A percentile compares a stretch with the other conserved stretches of the same genome.
Conservation (phyloP, 2,113 vertebrate genomes). For the Dromiciops gliroides region DNA sequence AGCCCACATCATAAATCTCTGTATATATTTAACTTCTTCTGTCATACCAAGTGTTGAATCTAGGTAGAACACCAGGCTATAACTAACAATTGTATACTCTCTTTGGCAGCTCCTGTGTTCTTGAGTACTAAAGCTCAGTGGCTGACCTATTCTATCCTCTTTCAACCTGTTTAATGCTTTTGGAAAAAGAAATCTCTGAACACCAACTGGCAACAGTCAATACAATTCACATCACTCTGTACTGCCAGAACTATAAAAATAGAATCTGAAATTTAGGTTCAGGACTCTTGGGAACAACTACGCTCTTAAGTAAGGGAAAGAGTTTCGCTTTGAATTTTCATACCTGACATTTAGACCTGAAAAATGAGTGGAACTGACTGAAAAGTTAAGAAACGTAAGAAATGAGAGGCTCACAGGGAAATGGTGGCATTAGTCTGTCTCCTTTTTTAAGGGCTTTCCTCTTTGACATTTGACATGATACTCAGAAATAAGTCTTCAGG, state of each 20-base stretch:
- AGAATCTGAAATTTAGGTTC: conserved; percentile 64
- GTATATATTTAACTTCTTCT: neutral
- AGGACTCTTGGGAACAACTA: conserved; percentile 53
- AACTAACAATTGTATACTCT: fast-evolving
- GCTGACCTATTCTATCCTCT: neutral
- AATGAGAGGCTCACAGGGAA: conserved; percentile 16
- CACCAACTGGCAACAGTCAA: conserved; percentile 55
- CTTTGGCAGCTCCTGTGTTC: neutral
- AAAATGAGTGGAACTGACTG: conserved; percentile 39
- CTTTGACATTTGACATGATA: conserved; percentile 40
- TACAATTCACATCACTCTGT: conserved; percentile 52
- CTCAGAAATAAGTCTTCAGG: neutral
- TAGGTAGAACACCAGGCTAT: neutral
- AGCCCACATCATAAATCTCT: neutral
- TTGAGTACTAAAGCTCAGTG: neutral
- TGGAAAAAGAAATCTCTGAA: conserved; percentile 52
- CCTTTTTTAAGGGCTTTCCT: conserved; percentile 14
- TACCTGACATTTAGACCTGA: conserved; percentile 65
- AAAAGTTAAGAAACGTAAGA: conserved; percentile 24
- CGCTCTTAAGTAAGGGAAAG: conserved; percentile 43
- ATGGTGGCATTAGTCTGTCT: conserved; percentile 34
- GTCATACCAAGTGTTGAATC: fast-evolving
- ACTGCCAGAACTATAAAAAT: conserved; percentile 59
- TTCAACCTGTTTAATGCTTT: conserved; percentile 44
- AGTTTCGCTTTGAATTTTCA: conserved; percentile 53